phyloP scores from a whole-genome alignment of 2,113 vertebrate species.

The Sceloporus undulatus region DNA sequence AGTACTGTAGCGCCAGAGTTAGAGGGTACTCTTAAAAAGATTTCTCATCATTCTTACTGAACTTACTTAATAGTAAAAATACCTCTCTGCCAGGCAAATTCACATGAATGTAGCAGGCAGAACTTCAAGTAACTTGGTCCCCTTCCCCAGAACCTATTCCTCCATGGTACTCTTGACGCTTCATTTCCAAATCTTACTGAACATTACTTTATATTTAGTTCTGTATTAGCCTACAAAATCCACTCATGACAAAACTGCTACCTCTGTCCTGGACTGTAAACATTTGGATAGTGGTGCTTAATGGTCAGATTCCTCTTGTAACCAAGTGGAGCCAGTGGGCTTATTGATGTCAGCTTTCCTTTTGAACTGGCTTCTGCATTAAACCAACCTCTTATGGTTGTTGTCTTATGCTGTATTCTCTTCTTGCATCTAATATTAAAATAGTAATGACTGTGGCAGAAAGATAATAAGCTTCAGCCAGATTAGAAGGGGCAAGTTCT shows the following conservation, averaged over 20 bases:
- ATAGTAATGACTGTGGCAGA: constrained; percentile 86
- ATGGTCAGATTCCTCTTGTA: not conserved
- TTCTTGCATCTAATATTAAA: constrained; percentile 82
- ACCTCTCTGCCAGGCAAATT: not conserved
- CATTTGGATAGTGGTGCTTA: fast-evolving
- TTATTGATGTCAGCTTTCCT: not conserved
- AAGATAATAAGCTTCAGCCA: constrained; percentile 86
- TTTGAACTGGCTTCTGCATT: constrained; percentile 16
- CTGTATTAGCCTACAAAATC: fast-evolving
- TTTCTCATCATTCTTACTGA: not conserved
- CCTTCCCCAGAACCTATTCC: not conserved
- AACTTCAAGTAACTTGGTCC: not conserved
- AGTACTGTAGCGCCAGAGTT: not conserved
- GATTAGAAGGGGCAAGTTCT: constrained; percentile 85
- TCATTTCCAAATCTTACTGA: not conserved
- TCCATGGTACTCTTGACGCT: not conserved
- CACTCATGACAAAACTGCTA: not conserved
- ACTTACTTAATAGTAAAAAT: not conserved
- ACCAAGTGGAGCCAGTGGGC: not conserved
- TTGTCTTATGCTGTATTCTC: constrained; percentile 71
- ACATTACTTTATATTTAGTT: not conserved
- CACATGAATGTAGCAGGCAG: not conserved
- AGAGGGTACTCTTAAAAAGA: not conserved
- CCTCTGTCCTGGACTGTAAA: not conserved
- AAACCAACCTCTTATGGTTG: constrained; percentile 67